Evolutionary conservation across 1,140 invertebrate species (phyloP), one percentile per base, ranked within the genome.

Genomic region (Ganaspis sp.): DNA sequence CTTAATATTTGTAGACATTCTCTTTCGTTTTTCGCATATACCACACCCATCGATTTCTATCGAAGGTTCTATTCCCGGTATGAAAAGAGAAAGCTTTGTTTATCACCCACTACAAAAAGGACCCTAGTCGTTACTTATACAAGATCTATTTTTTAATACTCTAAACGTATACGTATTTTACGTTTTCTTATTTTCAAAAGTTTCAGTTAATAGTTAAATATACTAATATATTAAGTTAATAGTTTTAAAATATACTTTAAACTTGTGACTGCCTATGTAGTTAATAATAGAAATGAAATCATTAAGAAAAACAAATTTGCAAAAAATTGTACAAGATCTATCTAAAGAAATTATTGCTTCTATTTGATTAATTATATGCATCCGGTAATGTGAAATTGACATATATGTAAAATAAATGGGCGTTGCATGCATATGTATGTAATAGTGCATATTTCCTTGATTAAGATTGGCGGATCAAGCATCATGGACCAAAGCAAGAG

Each of bases 401-500:
- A 17, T 49, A 17, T 49, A 6, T 49, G 17, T 49, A 49, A 17
- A 49, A 49, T 49, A 49, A 49, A 49, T 49, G 42, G 15, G 15
- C 42, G 42, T 49, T 49, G 12, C n/a, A 49, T 15, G 42, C 42
- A 49, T n/a, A 49, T 49, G 6, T 49, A 17, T 4, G n/a, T 49
- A n/a, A 49, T 49, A 19, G 3, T 17, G 15, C n/a, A 17, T 49
- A 17, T 17, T 17, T 49, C 45, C 4, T 8, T 49, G n/a, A n/a
- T 49, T 49, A 8, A 49, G 15, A 49, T 49, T 49, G n/a, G 3
- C 45, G 45, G 45, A 49, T 19, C 45, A 49, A 34, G 45, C 45
- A 49, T 49, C 45, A 49, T 49, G 45, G 17, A 49, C 45, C 29
- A 23, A 17, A 40, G 21, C 34, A n/a, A 69, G 37, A 80, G 73